A percentile compares a stretch with the other conserved stretches of the same genome.
Conservation (phyloP, 2,888 invertebrate genomes). For the Eupsilia transversa region DNA sequence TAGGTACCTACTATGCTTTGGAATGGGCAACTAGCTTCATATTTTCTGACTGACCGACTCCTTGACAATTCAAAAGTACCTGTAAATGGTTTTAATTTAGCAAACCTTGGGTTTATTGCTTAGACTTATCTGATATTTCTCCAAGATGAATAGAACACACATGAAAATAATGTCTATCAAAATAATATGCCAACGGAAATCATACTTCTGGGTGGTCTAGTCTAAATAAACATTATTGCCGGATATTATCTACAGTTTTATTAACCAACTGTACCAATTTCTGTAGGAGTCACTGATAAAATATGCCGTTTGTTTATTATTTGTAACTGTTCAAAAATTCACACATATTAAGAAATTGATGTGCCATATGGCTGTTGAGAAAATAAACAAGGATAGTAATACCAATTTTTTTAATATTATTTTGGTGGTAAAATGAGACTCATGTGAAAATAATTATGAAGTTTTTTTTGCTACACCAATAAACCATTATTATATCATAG, state of each 20-base stretch:
- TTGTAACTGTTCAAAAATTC: background rate
- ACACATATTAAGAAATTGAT: background rate
- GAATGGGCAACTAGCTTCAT: no score
- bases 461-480: no score
- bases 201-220: slow-evolving; percentile 37
- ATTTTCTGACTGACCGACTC: no score
- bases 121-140: no score
- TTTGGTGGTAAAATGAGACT: background rate
- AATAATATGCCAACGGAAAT: slow-evolving; percentile 18
- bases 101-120: no score
- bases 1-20: no score
- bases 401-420: background rate
- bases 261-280: slow-evolving; percentile 35
- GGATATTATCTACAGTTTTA: slow-evolving; percentile 42
- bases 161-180: background rate
- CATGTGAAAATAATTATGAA: no score
- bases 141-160: background rate
- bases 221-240: slow-evolving; percentile 30
- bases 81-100: no score
- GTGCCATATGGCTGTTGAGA: background rate
- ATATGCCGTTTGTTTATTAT: slow-evolving; percentile 24
- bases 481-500: background rate
- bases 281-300: slow-evolving; percentile 25
- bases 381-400: background rate
- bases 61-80: no score